phyloP scores from a whole-genome alignment of 2,888 invertebrate genomes.

The Nematopogon swammerdamellus region DNA sequence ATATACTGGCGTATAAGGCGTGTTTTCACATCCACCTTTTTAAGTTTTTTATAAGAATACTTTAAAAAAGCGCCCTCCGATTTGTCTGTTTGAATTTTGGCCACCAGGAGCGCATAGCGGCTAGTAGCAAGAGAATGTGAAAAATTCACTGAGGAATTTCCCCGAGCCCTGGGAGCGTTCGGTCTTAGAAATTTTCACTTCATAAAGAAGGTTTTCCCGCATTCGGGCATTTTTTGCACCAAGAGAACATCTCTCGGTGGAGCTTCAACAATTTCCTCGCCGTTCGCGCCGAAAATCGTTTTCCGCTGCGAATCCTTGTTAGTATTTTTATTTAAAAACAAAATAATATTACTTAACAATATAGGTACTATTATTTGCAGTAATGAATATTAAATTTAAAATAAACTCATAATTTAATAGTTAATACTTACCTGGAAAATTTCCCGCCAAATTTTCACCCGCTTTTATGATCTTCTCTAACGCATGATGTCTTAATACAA shows the following conservation, averaged over 20 bases:
- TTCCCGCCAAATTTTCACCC: too few species aligned
- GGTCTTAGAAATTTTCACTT: slow-evolving; percentile 16
- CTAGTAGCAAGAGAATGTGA: slow-evolving; percentile 26
- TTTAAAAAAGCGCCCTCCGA: slow-evolving; percentile 46
- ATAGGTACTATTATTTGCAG: too few species aligned
- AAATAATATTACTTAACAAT: too few species aligned
- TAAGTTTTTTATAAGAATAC: slow-evolving; percentile 28
- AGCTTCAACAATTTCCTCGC: not conserved
- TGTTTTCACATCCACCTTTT: slow-evolving; percentile 19
- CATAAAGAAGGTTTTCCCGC: slow-evolving; percentile 52
- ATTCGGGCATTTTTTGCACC: slow-evolving; percentile 47
- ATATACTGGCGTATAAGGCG: slow-evolving; percentile 9
- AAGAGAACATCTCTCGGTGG: slow-evolving; percentile 25
- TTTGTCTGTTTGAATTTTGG: slow-evolving; percentile 49
- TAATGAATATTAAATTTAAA: too few species aligned
- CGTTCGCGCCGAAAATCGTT: too few species aligned
- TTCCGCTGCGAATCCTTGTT: too few species aligned
- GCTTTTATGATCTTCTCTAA: not conserved
- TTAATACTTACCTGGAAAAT: too few species aligned
- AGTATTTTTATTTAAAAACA: too few species aligned
- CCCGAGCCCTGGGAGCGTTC: slow-evolving; percentile 12
- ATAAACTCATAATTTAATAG: too few species aligned
- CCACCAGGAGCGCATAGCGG: slow-evolving; percentile 29
- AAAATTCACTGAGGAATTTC: slow-evolving; percentile 23
- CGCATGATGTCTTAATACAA: slow-evolving; percentile 8